phyloP scores from a whole-genome alignment of 2,888 invertebrate species.

The Caenorhabditis drosophilae region DNA sequence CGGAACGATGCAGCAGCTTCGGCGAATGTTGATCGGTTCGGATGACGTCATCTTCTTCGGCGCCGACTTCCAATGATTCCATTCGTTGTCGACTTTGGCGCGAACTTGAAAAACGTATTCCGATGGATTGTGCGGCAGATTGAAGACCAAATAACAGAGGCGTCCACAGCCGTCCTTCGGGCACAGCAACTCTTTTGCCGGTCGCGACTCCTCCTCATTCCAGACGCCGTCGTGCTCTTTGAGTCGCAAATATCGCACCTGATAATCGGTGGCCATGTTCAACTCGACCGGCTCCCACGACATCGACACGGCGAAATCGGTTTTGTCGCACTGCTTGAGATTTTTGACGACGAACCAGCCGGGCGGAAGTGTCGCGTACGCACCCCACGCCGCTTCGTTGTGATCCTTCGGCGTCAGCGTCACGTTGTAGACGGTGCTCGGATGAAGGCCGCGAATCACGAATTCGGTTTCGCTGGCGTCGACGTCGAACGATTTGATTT shows the following conservation, averaged over 20 bases:
- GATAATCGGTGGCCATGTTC: slow-evolving; percentile 64
- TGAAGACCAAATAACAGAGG: slow-evolving; percentile 69
- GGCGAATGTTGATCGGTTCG: slow-evolving; percentile 50
- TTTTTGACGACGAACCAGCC: slow-evolving; percentile 68
- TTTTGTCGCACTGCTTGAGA: slow-evolving; percentile 67
- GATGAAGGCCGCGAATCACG: slow-evolving; percentile 62
- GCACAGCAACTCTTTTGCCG: slow-evolving; percentile 48
- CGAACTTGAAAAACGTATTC: slow-evolving; percentile 68
- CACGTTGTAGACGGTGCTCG: slow-evolving; percentile 68
- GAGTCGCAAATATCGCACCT: slow-evolving; percentile 63
- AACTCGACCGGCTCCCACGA: slow-evolving; percentile 68
- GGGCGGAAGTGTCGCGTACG: slow-evolving; percentile 68
- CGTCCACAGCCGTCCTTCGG: slow-evolving; percentile 65
- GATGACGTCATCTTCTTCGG: slow-evolving; percentile 54
- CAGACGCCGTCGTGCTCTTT: slow-evolving; percentile 59
- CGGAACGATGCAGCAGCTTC: slow-evolving; percentile 69
- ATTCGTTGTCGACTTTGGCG: slow-evolving; percentile 63
- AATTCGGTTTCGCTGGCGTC: slow-evolving; percentile 61
- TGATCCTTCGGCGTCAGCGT: slow-evolving; percentile 62
- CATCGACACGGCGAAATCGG: slow-evolving; percentile 66
- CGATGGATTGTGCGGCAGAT: slow-evolving; percentile 58
- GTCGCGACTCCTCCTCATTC: slow-evolving; percentile 59
- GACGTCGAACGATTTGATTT: slow-evolving; percentile 62
- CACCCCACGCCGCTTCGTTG: slow-evolving; percentile 67
- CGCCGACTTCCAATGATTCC: slow-evolving; percentile 69